These are phyloP conservation scores for Ormyrus thymus DNA, from an alignment of 2,888 invertebrate species.

Conservation along the genomic window DNA sequence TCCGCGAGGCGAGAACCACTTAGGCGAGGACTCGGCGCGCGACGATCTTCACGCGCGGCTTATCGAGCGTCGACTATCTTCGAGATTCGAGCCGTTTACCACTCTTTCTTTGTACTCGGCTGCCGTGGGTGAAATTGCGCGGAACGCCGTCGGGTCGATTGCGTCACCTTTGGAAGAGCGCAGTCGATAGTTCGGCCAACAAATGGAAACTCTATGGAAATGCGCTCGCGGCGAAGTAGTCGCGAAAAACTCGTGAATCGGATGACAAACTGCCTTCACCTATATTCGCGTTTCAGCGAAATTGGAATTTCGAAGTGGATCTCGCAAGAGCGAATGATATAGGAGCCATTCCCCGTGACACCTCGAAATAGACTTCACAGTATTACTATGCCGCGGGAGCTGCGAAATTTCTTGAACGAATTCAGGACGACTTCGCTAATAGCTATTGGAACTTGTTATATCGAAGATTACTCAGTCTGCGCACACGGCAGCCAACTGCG, in stretches of 20 bases:
- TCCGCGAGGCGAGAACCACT: constrained; percentile 52
- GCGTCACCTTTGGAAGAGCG: neutral
- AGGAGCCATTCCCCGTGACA: constrained; percentile 70
- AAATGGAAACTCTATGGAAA: neutral
- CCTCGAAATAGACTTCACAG: constrained; percentile 69
- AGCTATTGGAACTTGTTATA: constrained; percentile 59
- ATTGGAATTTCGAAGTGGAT: constrained; percentile 70
- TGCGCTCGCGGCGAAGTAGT: constrained; percentile 9
- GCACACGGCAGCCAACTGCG: too few relatives aligned
- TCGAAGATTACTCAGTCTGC: constrained; percentile 60
- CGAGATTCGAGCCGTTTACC: constrained; percentile 1
- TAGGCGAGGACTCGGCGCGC: constrained; percentile 56
- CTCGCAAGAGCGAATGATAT: constrained; percentile 66
- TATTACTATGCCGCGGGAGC: constrained; percentile 62
- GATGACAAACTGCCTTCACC: constrained; percentile 55
- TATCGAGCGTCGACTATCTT: constrained; percentile 4
- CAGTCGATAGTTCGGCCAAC: neutral
- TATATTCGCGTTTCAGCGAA: constrained; percentile 60
- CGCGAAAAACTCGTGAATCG: constrained; percentile 43
- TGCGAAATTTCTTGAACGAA: constrained; percentile 61
- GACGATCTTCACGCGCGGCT: constrained; percentile 59
- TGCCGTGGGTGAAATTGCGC: too few relatives aligned
- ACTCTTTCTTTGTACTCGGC: neutral
- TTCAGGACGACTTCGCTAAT: constrained; percentile 47
- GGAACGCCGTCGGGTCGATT: too few relatives aligned